These are phyloP conservation scores for Cichlasoma orientale DNA, from an alignment of 2,797 vertebrate species.

Conservation along the genomic window DNA sequence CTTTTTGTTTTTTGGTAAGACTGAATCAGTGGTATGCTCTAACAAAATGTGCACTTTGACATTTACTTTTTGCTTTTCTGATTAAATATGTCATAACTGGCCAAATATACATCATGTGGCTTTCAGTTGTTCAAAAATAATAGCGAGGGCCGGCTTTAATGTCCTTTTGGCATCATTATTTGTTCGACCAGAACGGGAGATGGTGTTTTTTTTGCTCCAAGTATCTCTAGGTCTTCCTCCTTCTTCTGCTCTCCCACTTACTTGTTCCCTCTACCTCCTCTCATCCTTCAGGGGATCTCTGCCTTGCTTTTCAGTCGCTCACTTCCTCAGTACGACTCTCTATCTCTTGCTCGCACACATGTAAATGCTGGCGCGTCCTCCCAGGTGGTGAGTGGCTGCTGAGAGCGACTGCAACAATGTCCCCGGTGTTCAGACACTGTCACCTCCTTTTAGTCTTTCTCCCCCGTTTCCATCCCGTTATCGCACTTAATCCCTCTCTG, in stretches of 20 bases:
- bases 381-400: constrained; percentile 59
- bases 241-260: constrained; percentile 17
- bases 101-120: not conserved
- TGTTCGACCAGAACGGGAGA: constrained; percentile 30
- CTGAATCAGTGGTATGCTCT: not conserved
- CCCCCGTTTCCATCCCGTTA: constrained; percentile 2
- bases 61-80: not conserved
- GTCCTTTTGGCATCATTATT: constrained; percentile 6
- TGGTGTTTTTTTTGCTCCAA: constrained; percentile 20
- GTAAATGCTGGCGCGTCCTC: constrained; percentile 25
- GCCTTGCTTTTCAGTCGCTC: constrained; percentile 37
- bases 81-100: not conserved
- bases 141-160: not conserved
- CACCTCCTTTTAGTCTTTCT: constrained; percentile 42
- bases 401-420: constrained; percentile 53
- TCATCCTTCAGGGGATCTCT: constrained; percentile 44
- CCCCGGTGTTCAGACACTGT: constrained; percentile 57
- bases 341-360: not conserved
- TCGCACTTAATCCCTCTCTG: not conserved
- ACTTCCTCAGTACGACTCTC: constrained; percentile 17
- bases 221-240: not conserved
- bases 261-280: constrained; percentile 28
- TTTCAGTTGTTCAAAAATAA: not conserved
- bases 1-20: not conserved
- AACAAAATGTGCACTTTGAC: not conserved